Evolutionary conservation across 2,888 invertebrate species (phyloP).

Genomic region (Ditula angustiorana): DNA sequence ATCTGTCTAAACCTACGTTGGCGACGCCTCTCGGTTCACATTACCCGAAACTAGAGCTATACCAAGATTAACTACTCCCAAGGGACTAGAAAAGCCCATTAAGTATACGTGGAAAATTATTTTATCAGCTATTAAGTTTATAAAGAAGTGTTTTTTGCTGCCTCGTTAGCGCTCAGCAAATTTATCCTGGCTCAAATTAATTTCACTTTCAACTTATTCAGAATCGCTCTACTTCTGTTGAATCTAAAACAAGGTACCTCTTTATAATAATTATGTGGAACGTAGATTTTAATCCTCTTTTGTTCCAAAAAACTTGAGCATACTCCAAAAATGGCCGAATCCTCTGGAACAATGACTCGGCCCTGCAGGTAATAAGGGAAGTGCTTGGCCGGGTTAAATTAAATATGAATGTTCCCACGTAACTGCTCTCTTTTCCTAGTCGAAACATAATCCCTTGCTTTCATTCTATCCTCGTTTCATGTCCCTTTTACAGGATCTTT

Average conservation of each 20-base stretch:
- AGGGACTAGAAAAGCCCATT: too few relatives aligned
- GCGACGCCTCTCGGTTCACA: too few relatives aligned
- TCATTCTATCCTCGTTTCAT: constrained; percentile 56
- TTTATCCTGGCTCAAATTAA: not conserved
- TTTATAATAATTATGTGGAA: constrained; percentile 30
- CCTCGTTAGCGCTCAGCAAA: not conserved
- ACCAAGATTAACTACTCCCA: too few relatives aligned
- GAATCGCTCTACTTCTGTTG: not conserved
- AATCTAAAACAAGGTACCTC: constrained; percentile 19
- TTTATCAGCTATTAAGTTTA: too few relatives aligned
- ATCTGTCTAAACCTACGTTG: too few relatives aligned
- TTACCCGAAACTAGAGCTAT: too few relatives aligned
- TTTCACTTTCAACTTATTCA: not conserved
- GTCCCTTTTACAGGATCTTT: constrained; percentile 63
- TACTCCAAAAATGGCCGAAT: constrained; percentile 36
- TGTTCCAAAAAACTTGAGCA: constrained; percentile 36
- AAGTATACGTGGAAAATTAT: too few relatives aligned
- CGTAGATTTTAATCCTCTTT: constrained; percentile 36
- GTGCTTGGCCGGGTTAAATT: constrained; percentile 59
- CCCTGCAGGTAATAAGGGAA: constrained; percentile 62
- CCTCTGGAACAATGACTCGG: constrained; percentile 47
- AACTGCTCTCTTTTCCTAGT: constrained; percentile 43
- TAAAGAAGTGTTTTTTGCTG: too few relatives aligned
- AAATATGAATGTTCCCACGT: constrained; percentile 57
- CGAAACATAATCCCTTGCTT: constrained; percentile 51